Conservation (phyloP, 2,888 invertebrate species). For the Drosophila meridiana region DNA sequence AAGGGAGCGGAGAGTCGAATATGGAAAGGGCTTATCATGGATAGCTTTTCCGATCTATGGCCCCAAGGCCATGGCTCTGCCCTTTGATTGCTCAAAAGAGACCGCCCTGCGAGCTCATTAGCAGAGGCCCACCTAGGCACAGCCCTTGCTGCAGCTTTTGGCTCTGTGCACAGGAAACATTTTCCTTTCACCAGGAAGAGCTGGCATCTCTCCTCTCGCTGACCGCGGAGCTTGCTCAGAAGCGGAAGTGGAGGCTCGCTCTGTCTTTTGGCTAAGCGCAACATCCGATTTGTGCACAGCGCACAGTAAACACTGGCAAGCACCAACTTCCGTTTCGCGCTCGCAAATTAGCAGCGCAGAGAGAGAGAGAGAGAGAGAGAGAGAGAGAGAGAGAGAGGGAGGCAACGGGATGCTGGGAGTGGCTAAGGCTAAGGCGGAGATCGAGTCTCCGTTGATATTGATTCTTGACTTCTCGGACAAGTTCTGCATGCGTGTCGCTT, state of each 20-base stretch:
- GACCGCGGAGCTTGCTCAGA: conserved; percentile 15
- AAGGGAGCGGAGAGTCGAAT: background rate
- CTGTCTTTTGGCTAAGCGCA: conserved; percentile 16
- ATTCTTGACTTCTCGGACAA: conserved; percentile 13
- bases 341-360: conserved; percentile 44
- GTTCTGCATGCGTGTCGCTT: conserved; percentile 25
- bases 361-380: background rate
- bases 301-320: conserved; percentile 13
- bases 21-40: conserved; percentile 1
- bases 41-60: background rate
- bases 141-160: conserved; percentile 8
- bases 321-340: conserved; percentile 61
- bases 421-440: background rate
- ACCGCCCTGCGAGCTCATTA: conserved; percentile 43
- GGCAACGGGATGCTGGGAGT: background rate
- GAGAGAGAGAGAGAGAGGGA: background rate
- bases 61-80: conserved; percentile 8
- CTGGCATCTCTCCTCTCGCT: background rate
- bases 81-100: conserved; percentile 48
- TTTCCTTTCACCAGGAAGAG: conserved; percentile 57
- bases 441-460: conserved; percentile 14
- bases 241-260: conserved; percentile 5
- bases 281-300: conserved; percentile 37
- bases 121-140: conserved; percentile 35
- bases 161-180: conserved; percentile 33